These are phyloP conservation scores for Larimichthys polyactis DNA, from an alignment of 2,113 vertebrate species.

Conservation along the genomic window DNA sequence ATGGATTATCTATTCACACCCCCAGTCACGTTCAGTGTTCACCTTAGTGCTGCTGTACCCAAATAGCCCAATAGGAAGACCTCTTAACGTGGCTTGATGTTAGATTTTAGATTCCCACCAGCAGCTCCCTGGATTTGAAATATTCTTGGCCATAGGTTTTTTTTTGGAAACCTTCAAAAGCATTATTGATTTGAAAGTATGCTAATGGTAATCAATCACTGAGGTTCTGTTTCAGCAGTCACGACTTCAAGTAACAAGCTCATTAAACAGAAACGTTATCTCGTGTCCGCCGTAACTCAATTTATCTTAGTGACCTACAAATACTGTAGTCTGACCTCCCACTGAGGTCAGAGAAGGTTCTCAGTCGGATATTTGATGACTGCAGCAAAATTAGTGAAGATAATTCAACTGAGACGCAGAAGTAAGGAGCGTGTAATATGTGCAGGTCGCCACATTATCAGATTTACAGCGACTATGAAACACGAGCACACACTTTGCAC, in stretches of 20 bases:
- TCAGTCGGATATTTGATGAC: not conserved
- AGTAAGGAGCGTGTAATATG: no score
- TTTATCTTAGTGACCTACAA: constrained; percentile 42
- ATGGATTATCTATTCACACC: constrained; percentile 60
- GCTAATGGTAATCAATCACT: constrained; percentile 41
- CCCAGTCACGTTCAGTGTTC: constrained; percentile 12
- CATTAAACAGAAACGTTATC: not conserved
- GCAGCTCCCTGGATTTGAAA: constrained; percentile 28
- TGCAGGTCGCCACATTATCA: not conserved
- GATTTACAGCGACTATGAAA: not conserved
- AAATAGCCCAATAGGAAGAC: constrained; percentile 6
- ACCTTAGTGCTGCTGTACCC: constrained; percentile 14
- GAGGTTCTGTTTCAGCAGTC: constrained; percentile 40
- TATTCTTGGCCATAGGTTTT: constrained; percentile 52
- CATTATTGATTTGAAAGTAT: constrained; percentile 43
- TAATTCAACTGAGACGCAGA: not conserved
- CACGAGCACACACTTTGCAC: not conserved
- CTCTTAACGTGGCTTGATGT: constrained; percentile 6
- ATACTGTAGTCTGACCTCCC: not conserved
- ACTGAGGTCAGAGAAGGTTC: not conserved
- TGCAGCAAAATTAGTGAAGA: not conserved
- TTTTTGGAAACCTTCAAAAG: constrained; percentile 37
- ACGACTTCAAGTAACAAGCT: not conserved
- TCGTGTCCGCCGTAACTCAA: not conserved
- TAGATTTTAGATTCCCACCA: constrained; percentile 28